phyloP scores from a whole-genome alignment of 2,888 invertebrate genomes.

The Xestia xanthographa region DNA sequence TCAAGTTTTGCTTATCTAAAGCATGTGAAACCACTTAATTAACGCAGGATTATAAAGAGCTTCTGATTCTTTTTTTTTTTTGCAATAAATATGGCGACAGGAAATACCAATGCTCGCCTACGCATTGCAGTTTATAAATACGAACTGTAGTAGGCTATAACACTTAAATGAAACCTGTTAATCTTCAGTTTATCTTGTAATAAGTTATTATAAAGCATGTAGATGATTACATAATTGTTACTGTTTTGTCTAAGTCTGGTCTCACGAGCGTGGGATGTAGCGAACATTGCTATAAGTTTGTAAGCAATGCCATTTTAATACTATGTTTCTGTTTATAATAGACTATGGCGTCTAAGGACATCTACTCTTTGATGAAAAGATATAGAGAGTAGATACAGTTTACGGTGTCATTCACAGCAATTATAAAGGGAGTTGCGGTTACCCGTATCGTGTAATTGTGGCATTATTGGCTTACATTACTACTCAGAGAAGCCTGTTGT shows the following conservation, averaged over 20 bases:
- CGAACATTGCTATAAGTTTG: neutral
- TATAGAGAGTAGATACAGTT: neutral
- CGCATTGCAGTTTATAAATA: neutral
- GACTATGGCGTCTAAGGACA: neutral
- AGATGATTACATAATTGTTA: conserved; percentile 20
- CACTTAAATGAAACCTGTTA: neutral
- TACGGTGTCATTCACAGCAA: neutral
- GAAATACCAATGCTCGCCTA: neutral
- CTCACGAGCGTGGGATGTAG: conserved; percentile 23
- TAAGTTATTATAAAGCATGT: conserved; percentile 12
- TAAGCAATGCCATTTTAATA: conserved; percentile 19
- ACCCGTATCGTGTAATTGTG: neutral
- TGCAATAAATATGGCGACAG: conserved; percentile 14
- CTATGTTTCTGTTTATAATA: neutral
- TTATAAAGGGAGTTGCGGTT: neutral
- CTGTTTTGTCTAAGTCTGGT: neutral
- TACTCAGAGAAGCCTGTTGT: too few species aligned
- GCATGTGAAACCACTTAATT: conserved; percentile 32
- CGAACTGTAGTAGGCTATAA: neutral
- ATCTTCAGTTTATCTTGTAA: neutral
- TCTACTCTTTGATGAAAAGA: neutral
- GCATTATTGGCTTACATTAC: neutral
- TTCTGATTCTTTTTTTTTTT: neutral
- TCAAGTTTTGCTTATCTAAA: conserved; percentile 3
- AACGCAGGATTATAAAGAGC: conserved; percentile 13